Conservation (phyloP, 2,113 vertebrate genomes). For the Hippolais icterina region DNA sequence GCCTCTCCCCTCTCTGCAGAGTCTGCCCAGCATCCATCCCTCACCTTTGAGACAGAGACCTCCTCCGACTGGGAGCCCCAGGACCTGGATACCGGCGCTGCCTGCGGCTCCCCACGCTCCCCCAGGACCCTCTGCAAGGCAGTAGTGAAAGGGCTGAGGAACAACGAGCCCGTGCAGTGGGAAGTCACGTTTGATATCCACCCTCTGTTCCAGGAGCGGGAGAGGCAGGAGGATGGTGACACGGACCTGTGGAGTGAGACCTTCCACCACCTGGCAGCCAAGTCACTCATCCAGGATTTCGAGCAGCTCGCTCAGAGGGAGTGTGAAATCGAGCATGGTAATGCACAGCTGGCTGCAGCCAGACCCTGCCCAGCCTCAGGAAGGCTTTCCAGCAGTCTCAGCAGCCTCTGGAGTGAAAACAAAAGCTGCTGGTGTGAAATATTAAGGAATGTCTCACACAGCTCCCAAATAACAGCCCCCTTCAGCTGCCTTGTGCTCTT, state of each 20-base stretch:
- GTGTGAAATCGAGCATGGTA: constrained; percentile 91
- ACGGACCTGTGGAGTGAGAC: constrained; percentile 90
- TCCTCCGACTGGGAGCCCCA: constrained; percentile 50
- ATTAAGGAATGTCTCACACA: not conserved
- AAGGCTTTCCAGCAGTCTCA: not conserved
- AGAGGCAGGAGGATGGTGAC: constrained; percentile 69
- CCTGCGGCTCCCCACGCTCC: not conserved
- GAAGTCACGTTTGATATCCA: constrained; percentile 87
- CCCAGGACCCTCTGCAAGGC: constrained; percentile 78
- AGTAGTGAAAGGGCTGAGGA: constrained; percentile 84
- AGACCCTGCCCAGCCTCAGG: not conserved
- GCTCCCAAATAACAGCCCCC: not conserved
- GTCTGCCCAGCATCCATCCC: constrained; percentile 75
- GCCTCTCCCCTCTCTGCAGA: constrained; percentile 33
- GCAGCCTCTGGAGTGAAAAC: not conserved
- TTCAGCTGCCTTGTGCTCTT: not conserved
- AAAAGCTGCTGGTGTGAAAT: not conserved
- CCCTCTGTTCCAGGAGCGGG: constrained; percentile 76
- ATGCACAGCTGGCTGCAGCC: not conserved
- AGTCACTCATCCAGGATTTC: constrained; percentile 90
- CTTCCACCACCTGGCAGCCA: constrained; percentile 92
- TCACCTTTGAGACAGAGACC: constrained; percentile 57
- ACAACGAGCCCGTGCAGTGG: constrained; percentile 83
- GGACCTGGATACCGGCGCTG: not conserved
- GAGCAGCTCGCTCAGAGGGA: constrained; percentile 88